Percentiles rank a stretch among this genome's conserved stretches.
Conservation (phyloP, 2,113 vertebrate genomes). For the Halcyon senegalensis region DNA sequence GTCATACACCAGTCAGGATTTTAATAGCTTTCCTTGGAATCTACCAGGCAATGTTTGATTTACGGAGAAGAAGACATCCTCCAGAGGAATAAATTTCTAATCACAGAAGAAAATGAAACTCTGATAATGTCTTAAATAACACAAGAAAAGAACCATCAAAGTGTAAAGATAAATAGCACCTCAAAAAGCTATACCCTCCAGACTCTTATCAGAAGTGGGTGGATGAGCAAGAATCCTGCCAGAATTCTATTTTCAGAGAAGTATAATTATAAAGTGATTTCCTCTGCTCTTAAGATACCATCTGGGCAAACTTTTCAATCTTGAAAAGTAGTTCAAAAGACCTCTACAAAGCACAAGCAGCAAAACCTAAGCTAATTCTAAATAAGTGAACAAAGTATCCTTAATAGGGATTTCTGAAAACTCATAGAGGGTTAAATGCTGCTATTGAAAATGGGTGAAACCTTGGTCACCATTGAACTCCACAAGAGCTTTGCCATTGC, state of each 20-base stretch:
- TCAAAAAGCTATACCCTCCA: not conserved
- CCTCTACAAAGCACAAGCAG: not conserved
- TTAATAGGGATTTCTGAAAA: not conserved
- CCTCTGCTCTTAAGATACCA: not conserved
- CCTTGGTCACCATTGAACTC: not conserved
- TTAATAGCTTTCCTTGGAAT: not conserved
- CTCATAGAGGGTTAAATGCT: not conserved
- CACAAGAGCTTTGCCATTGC: not conserved
- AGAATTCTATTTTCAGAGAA: not conserved
- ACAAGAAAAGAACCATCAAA: not conserved
- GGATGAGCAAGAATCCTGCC: not conserved
- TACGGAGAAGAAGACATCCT: not conserved
- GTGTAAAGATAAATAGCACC: not conserved
- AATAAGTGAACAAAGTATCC: not conserved
- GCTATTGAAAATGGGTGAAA: not conserved
- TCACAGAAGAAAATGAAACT: not conserved
- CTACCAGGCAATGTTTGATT: not conserved
- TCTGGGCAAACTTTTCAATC: not conserved
- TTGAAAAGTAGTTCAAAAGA: not conserved
- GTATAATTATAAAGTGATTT: not conserved
- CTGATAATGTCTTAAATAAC: not conserved
- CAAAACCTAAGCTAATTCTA: not conserved
- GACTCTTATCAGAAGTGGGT: not conserved
- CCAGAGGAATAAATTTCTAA: not conserved
- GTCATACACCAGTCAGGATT: not conserved